Base-by-base conservation (phyloP, 2,888 invertebrate genomes). In the Miltochrista miniata region DNA sequence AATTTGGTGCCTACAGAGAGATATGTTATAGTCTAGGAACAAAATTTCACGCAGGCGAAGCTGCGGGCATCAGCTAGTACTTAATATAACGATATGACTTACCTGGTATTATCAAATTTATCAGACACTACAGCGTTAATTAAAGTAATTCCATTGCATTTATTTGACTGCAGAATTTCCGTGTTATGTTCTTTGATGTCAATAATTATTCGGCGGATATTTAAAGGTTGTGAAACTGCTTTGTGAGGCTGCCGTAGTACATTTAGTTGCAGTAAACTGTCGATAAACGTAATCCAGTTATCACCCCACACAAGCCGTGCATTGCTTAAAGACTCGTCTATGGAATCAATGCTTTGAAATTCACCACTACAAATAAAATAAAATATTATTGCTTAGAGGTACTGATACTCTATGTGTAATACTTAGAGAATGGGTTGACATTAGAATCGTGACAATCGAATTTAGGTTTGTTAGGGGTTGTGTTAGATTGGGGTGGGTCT, bases 281-380 rank as follows among this genome's bases (percentile, higher is more conserved):
- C 97, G 68, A 97, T 88, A 70, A 96, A 95, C 3, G 95, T 93
- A 0, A 95, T 93, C 96, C 97, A 98, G 76, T 96, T 95, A 49
- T 93, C 93, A n/a, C 90, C 86, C 96, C 96, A 97, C 36, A 79
- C 72, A 0, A 93, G 56, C 15, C 64, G 47, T 2, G 85, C 91
- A 18, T 70, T 66, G 1, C 68, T 78, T 9, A 79, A 43, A 0
- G 59, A 43, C 7, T 57, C 40, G 46, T 74, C 66, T 0, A 58
- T 47, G 8, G 44, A 51, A 3, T 48, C 44, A 13, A 83, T 74
- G 43, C 68, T 71, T 2, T 69, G 61, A 52, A 83, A 83, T 35
- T 70, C 63, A 2, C 65, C 77, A 30, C 83, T 83, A 2, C 7
- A 1, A 12, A 14, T 2, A 38, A 36, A 30, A 15, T 2, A 44